Evolutionary conservation across 2,797 vertebrate genomes (phyloP).

Genomic region (Pseudochromis fuscus): DNA sequence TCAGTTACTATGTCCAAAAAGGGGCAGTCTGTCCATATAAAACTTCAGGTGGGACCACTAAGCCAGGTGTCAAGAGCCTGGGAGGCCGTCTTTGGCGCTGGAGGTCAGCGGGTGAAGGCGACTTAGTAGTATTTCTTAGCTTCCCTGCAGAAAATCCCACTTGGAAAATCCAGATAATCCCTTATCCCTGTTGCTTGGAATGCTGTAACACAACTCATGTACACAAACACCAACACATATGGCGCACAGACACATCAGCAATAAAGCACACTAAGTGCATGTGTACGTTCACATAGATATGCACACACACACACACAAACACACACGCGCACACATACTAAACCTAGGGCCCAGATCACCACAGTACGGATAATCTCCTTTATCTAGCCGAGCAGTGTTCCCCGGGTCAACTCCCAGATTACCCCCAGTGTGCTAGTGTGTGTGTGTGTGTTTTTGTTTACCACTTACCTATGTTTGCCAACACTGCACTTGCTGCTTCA

Average conservation of each 20-base stretch:
- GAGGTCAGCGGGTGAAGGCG: conserved; percentile 62
- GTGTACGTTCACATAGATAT: conserved; percentile 10
- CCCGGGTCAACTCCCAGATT: conserved; percentile 76
- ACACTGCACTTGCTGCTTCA: conserved; percentile 46
- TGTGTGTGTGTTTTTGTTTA: conserved; percentile 30
- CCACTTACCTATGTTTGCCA: conserved; percentile 63
- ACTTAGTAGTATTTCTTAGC: conserved; percentile 66
- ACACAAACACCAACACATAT: conserved; percentile 28
- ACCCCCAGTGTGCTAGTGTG: conserved; percentile 28
- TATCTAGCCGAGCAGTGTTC: conserved; percentile 70
- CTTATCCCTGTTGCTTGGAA: conserved; percentile 58
- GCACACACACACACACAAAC: background rate
- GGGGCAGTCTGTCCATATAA: conserved; percentile 16
- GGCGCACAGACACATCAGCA: conserved; percentile 4
- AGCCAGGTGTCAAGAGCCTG: conserved; percentile 30
- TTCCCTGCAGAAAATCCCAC: conserved; percentile 66
- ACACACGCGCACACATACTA: conserved; percentile 15
- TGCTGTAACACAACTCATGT: conserved; percentile 42
- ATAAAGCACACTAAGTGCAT: conserved; percentile 28
- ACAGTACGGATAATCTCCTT: conserved; percentile 78
- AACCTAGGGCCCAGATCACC: conserved; percentile 37
- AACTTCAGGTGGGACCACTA: conserved; percentile 47
- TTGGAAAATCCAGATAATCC: conserved; percentile 77
- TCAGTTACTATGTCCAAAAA: conserved; percentile 23
- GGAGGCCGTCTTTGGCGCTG: conserved; percentile 16